A percentile compares a stretch with the other conserved stretches of the same genome.
Evolutionary conservation across 1,140 invertebrate species (phyloP).

Genomic region (Pogonomyrmex californicus): DNA sequence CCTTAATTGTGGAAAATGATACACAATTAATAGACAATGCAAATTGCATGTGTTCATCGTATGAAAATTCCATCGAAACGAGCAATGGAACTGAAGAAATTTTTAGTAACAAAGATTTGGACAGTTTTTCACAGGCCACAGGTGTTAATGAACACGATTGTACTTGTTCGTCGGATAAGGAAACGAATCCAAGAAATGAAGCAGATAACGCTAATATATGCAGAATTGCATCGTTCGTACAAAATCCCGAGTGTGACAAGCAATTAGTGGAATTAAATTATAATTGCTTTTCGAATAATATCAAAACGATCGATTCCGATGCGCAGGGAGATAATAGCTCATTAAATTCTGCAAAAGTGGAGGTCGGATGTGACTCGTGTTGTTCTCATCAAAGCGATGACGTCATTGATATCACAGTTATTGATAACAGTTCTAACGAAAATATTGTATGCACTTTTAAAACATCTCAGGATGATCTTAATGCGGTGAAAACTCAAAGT

Average conservation of each 20-base stretch:
- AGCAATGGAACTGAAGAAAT: background rate
- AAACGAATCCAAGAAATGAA: background rate
- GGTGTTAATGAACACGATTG: background rate
- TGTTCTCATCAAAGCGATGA: conserved; percentile 29
- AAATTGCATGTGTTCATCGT: background rate
- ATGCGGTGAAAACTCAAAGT: background rate
- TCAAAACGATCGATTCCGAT: background rate
- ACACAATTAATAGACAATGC: background rate
- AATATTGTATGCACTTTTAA: background rate
- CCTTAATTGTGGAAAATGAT: background rate
- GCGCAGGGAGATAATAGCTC: background rate
- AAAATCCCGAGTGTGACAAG: conserved; percentile 41
- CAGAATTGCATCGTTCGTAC: conserved; percentile 28
- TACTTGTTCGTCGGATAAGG: background rate
- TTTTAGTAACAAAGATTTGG: background rate
- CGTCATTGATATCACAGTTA: background rate
- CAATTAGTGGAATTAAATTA: conserved; percentile 45
- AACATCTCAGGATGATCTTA: background rate
- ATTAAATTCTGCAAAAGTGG: background rate
- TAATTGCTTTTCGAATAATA: background rate
- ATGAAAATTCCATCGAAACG: background rate
- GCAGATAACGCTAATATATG: background rate
- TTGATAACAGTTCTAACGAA: background rate
- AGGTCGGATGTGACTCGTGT: background rate
- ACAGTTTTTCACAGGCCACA: background rate